phyloP scores from a whole-genome alignment of 2,797 vertebrate genomes.

The Rachycentron canadum region DNA sequence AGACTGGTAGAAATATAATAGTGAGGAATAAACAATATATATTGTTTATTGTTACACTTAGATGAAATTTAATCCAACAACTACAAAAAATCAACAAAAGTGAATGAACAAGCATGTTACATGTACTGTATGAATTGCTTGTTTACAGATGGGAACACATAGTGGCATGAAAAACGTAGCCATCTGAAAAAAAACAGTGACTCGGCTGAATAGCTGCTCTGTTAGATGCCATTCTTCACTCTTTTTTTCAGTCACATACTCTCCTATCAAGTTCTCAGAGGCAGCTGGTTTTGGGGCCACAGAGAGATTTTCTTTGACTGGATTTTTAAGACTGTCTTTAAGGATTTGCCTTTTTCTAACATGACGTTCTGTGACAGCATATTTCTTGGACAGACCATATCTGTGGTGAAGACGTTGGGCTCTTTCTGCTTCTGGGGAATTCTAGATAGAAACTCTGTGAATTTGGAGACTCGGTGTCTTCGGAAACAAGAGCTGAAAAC shows the following conservation, averaged over 20 bases:
- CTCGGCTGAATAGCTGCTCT: constrained; percentile 29
- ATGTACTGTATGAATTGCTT: background rate
- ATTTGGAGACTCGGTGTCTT: constrained; percentile 19
- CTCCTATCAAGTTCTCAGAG: constrained; percentile 43
- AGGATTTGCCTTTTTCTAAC: constrained; percentile 55
- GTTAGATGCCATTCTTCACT: constrained; percentile 35
- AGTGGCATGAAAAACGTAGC: background rate
- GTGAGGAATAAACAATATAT: background rate
- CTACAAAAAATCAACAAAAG: background rate
- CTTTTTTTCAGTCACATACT: constrained; percentile 43
- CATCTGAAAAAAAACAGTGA: constrained; percentile 1
- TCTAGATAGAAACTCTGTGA: constrained; percentile 31
- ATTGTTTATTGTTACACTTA: background rate
- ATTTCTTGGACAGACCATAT: constrained; percentile 44
- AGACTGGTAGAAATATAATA: background rate
- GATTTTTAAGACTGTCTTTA: constrained; percentile 58
- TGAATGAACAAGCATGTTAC: background rate
- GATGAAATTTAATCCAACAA: background rate
- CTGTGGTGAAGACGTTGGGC: constrained; percentile 15
- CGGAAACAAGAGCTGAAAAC: constrained; percentile 11
- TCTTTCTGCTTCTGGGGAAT: constrained; percentile 28
- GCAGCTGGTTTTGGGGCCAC: constrained; percentile 51
- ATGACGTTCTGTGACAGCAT: constrained; percentile 58
- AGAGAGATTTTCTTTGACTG: constrained; percentile 57
- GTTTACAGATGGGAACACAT: constrained; percentile 2